phyloP scores from a whole-genome alignment of 2,797 vertebrate species.

The Cetoscarus ocellatus region DNA sequence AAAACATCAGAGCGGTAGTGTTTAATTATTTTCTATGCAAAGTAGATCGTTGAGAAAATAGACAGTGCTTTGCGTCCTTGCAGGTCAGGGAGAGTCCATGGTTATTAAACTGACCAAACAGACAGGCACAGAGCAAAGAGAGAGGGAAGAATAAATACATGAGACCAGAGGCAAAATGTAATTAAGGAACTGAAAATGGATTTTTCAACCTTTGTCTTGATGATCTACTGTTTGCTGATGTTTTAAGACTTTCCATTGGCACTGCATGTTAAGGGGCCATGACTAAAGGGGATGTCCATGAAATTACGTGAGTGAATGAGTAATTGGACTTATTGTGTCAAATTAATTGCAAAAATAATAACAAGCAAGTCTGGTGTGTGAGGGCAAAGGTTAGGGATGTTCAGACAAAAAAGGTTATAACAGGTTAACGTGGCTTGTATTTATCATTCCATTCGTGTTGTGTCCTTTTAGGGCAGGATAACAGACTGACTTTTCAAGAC shows the following conservation, averaged over 20 bases:
- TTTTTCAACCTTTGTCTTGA: constrained; percentile 67
- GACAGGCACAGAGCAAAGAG: constrained; percentile 60
- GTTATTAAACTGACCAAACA: constrained; percentile 77
- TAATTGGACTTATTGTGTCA: constrained; percentile 35
- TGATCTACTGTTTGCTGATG: constrained; percentile 61
- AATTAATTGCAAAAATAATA: neutral
- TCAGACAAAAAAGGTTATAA: neutral
- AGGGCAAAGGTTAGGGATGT: neutral
- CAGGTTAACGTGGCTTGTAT: constrained; percentile 2
- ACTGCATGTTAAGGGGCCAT: constrained; percentile 19
- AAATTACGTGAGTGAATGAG: constrained; percentile 29
- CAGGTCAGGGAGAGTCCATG: constrained; percentile 49
- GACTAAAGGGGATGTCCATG: constrained; percentile 18
- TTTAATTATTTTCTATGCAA: constrained; percentile 66
- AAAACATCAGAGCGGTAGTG: constrained; percentile 27
- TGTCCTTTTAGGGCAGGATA: neutral
- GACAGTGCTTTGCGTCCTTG: constrained; percentile 29
- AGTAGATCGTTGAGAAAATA: constrained; percentile 51
- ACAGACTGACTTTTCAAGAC: no score
- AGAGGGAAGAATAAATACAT: constrained; percentile 52
- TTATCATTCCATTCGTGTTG: neutral
- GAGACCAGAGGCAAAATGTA: constrained; percentile 57
- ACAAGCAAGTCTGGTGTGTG: neutral
- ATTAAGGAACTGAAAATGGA: constrained; percentile 73
- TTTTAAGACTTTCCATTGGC: constrained; percentile 58